Base-by-base conservation (phyloP, 2,888 invertebrate species). In the Macropis europaea region DNA sequence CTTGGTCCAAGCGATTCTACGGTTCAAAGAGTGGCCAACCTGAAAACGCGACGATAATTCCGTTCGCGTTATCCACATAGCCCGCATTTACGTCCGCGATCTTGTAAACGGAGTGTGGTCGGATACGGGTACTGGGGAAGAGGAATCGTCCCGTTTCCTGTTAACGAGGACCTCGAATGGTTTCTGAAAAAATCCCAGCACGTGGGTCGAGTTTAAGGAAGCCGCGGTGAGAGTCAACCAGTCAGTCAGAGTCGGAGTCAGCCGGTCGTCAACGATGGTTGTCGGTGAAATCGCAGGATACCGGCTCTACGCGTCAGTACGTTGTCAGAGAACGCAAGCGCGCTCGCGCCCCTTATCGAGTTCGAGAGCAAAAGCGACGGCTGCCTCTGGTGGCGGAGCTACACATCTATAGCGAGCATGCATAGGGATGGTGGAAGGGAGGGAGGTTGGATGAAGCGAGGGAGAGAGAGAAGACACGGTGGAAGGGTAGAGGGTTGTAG, bases 271-370 rank as follows among this genome's bases (percentile, higher is more conserved):
- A 74, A 76, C 75, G 80, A 77, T 71, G 78, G 76, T 73, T 79
- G 82, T 80, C 81, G 57, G 79, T 77, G 79, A 80, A 82, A 84
- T 84, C 79, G 79, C 67, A 76, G 74, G 67, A 71, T 73, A 77
- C 71, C 73, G 72, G 69, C 62, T 67, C 50, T 66, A 64, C 77
- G 77, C 76, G 76, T 76, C 70, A 66, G 67, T 73, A 79, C 69
- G 73, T 67, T 78, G 79, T 73, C 68, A 71, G 79, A 82, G 82
- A 77, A 85, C 84, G 82, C 83, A 82, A 79, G 87, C 86, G 83
- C 86, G 84, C 81, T 81, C 84, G 81, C 82, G 74, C 82, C 83
- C 86, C 87, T 88, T 89, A 88, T 88, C 87, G 88, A 87, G 86
- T 88, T 87, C 84, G 84, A 84, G 84, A 83, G 85, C 77, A 84